Evolutionary conservation across 2,888 invertebrate genomes (phyloP).

Genomic region (Chymomyza fuscimana): DNA sequence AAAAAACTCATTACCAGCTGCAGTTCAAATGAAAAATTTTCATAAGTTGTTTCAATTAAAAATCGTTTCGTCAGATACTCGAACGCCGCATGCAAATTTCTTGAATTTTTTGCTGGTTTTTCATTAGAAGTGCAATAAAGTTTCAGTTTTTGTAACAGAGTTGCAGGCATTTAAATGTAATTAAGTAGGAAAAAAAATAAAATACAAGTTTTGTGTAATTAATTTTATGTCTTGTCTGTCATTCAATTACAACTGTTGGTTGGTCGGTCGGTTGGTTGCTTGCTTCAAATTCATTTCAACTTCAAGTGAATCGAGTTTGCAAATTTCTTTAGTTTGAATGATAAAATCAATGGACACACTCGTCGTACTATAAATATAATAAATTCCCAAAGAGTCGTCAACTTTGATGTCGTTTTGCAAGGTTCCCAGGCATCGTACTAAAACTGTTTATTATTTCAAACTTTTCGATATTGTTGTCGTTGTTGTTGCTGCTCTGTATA

Average conservation of each 20-base stretch:
- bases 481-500: constrained; percentile 42
- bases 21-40: neutral
- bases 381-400: constrained; percentile 43
- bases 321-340: constrained; percentile 63
- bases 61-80: neutral
- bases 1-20: constrained; percentile 22
- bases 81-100: constrained; percentile 2
- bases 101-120: constrained; percentile 1
- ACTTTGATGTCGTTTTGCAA: neutral
- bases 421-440: constrained; percentile 6
- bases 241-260: neutral
- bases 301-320: constrained; percentile 65
- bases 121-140: constrained; percentile 17
- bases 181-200: constrained; percentile 1
- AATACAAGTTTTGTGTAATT: constrained; percentile 41
- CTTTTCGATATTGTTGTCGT: constrained; percentile 49
- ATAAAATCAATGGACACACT: constrained; percentile 38
- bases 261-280: neutral
- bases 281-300: neutral
- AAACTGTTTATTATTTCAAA: constrained; percentile 57
- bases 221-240: neutral
- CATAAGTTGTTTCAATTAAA: constrained; percentile 6
- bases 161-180: constrained; percentile 19
- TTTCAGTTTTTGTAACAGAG: constrained; percentile 16
- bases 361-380: constrained; percentile 16